phyloP scores from a whole-genome alignment of 2,113 vertebrate species.

The Pyrgilauda ruficollis region DNA sequence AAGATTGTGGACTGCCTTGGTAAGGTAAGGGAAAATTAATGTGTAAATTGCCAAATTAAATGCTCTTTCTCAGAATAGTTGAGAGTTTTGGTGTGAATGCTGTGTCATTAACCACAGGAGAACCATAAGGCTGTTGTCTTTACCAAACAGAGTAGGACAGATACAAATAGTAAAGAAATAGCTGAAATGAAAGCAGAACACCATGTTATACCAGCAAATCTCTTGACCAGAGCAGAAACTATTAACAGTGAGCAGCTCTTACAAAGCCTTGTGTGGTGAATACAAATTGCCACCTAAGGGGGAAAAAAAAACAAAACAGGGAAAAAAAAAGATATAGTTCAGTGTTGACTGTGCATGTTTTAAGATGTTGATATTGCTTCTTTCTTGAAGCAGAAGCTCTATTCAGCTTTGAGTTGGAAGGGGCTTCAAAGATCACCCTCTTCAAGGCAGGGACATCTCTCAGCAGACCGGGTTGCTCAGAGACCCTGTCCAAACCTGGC shows the following conservation, averaged over 20 bases:
- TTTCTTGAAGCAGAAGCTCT: not conserved
- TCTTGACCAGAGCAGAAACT: not conserved
- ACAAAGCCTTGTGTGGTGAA: not conserved
- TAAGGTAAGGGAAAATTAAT: not conserved
- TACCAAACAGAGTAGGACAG: not conserved
- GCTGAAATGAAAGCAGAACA: not conserved
- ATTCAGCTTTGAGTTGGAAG: not conserved
- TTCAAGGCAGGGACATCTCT: not conserved
- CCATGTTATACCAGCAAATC: not conserved
- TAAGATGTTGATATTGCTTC: not conserved
- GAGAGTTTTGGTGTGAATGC: not conserved
- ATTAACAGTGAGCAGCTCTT: not conserved
- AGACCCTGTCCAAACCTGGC: rapidly evolving
- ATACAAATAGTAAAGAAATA: not conserved
- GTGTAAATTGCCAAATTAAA: not conserved
- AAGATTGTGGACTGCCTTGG: not conserved
- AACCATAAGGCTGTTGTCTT: rapidly evolving
- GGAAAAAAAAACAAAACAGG: rapidly evolving
- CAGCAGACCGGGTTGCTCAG: not conserved
- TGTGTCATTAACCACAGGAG: not conserved
- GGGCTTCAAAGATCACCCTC: not conserved
- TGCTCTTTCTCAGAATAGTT: not conserved
- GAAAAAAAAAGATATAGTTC: not conserved
- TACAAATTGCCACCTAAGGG: not conserved
- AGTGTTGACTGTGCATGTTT: not conserved